phyloP scores from a whole-genome alignment of 2,888 invertebrate species.

The Kuschelorhynchus macadamiae region DNA sequence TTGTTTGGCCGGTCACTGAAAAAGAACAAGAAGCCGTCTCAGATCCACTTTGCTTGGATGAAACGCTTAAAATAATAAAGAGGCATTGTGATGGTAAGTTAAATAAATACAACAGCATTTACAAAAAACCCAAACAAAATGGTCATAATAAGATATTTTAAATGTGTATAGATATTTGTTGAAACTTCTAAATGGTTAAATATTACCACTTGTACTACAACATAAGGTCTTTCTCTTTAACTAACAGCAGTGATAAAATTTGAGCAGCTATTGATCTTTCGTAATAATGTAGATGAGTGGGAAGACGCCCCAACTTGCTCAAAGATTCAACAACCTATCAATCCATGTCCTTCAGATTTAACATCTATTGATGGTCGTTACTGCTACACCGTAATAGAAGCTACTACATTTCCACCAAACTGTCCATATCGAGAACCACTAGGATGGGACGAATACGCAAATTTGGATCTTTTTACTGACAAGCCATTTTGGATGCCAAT shows the following conservation, averaged over 20 bases:
- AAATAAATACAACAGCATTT: not conserved
- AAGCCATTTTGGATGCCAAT: conserved; percentile 59
- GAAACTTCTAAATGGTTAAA: not conserved
- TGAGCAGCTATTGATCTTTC: too few relatives aligned
- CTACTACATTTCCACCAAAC: conserved; percentile 52
- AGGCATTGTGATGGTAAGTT: conserved; percentile 41
- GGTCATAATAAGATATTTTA: too few relatives aligned
- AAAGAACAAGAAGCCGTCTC: conserved; percentile 13
- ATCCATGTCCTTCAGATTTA: conserved; percentile 53
- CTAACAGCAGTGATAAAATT: too few relatives aligned
- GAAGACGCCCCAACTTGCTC: conserved; percentile 40
- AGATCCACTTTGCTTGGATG: conserved; percentile 43
- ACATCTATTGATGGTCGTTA: conserved; percentile 21
- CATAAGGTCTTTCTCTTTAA: too few relatives aligned
- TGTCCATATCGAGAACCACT: conserved; percentile 54
- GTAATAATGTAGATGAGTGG: conserved; percentile 52
- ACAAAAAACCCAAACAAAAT: too few relatives aligned
- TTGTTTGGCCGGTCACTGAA: conserved; percentile 39
- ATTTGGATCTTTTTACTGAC: conserved; percentile 11
- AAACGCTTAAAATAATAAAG: conserved; percentile 33
- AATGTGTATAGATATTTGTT: too few relatives aligned
- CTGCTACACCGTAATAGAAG: conserved; percentile 47
- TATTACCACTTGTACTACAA: not conserved
- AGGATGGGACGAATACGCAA: conserved; percentile 51
- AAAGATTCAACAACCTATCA: conserved; percentile 39